These are phyloP conservation scores for Barbus barbus DNA, from an alignment of 2,113 vertebrate genomes.

Conservation along the genomic window DNA sequence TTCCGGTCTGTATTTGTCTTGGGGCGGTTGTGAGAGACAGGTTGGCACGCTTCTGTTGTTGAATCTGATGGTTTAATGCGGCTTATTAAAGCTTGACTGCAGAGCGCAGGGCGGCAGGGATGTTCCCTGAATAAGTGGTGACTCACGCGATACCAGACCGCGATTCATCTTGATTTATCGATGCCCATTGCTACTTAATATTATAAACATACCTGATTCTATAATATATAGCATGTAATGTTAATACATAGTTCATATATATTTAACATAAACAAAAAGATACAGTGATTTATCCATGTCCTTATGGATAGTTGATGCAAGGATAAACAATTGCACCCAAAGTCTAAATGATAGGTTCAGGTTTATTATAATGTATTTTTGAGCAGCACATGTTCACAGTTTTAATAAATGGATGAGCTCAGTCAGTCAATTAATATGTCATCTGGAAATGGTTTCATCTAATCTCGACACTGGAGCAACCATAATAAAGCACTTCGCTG, in stretches of 20 bases:
- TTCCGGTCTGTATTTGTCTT: not conserved
- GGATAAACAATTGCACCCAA: not conserved
- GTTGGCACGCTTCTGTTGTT: slow-evolving; percentile 53
- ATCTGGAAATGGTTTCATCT: not conserved
- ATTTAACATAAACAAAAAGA: not conserved
- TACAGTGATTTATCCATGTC: not conserved
- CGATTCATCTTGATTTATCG: not conserved
- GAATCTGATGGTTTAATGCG: slow-evolving; percentile 60
- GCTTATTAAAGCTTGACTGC: slow-evolving; percentile 63
- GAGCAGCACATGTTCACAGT: not conserved
- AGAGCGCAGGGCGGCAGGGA: slow-evolving; percentile 46
- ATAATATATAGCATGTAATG: not conserved
- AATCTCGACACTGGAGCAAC: too few species aligned
- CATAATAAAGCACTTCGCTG: too few species aligned
- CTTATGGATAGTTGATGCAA: not conserved
- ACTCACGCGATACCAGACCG: slow-evolving; percentile 61
- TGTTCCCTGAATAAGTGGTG: slow-evolving; percentile 62
- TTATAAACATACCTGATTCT: not conserved
- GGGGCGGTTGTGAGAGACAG: slow-evolving; percentile 36
- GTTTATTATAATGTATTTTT: not conserved
- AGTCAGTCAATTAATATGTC: not conserved
- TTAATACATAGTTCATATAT: not conserved
- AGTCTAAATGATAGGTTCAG: not conserved
- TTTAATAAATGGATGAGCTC: not conserved
- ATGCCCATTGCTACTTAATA: not conserved